phyloP scores from a whole-genome alignment of 2,888 invertebrate genomes.

The Nemotelus nigrinus region DNA sequence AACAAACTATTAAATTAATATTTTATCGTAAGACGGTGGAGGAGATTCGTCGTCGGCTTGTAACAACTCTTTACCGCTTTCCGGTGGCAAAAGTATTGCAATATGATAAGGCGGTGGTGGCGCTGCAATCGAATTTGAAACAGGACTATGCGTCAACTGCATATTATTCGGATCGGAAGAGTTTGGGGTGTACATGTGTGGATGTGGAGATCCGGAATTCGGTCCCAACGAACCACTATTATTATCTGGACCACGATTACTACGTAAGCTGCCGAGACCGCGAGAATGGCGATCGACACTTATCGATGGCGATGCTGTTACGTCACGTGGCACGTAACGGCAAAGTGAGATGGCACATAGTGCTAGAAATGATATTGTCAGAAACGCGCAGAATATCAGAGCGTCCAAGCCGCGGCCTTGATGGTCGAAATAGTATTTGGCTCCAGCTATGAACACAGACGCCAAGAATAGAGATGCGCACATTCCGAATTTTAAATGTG shows the following conservation, averaged over 20 bases:
- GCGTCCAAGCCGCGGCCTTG: conserved; percentile 71
- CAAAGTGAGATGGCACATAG: conserved; percentile 74
- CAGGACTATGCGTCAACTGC: conserved; percentile 35
- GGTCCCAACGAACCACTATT: conserved; percentile 47
- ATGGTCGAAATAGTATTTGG: conserved; percentile 78
- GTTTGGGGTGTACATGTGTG: conserved; percentile 46
- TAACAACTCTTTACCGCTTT: conserved; percentile 60
- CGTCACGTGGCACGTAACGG: conserved; percentile 64
- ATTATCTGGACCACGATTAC: not conserved
- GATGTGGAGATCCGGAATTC: conserved; percentile 32
- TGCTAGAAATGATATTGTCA: conserved; percentile 71
- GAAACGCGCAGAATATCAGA: conserved; percentile 72
- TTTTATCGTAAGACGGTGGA: conserved; percentile 80
- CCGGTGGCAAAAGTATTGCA: conserved; percentile 80
- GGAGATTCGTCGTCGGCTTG: conserved; percentile 68
- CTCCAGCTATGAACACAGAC: conserved; percentile 75
- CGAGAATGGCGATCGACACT: conserved; percentile 55
- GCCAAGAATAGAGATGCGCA: conserved; percentile 77
- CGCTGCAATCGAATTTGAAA: conserved; percentile 54
- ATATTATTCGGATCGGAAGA: conserved; percentile 42
- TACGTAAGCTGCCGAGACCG: conserved; percentile 47
- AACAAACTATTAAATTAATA: conserved; percentile 71
- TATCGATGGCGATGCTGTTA: conserved; percentile 62
- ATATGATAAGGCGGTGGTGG: conserved; percentile 81
- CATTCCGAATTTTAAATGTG: conserved; percentile 75